Evolutionary conservation across 1,140 invertebrate genomes (phyloP).

Genomic region (Papilio xuthus): DNA sequence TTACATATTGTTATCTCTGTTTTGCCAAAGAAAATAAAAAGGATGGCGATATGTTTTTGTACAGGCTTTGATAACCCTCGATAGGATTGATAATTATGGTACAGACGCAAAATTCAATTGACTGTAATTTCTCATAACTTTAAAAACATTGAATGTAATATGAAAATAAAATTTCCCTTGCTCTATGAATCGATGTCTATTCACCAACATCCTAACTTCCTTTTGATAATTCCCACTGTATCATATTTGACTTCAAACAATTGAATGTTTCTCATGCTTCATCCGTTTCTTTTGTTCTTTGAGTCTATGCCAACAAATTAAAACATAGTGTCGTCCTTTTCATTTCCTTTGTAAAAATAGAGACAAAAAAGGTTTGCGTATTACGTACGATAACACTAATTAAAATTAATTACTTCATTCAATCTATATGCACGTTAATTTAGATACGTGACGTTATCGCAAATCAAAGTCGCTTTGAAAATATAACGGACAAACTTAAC

Average conservation of each 20-base stretch:
- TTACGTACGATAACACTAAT: no score
- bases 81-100: no score
- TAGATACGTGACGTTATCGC: no score
- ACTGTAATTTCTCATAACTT: not conserved
- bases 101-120: not conserved
- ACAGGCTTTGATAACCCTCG: no score
- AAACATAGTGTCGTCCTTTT: not conserved
- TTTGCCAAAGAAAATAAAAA: not conserved
- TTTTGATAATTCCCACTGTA: not conserved
- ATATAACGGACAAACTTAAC: no score
- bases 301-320: not conserved
- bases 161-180: not conserved
- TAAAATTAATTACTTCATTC: no score
- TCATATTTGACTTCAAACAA: not conserved
- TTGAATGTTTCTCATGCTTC: not conserved
- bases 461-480: no score
- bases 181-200: not conserved
- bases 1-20: not conserved
- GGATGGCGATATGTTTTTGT: no score
- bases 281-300: not conserved
- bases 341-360: no score
- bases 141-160: not conserved
- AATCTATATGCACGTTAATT: no score
- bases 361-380: no score
- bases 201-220: not conserved